Conservation (phyloP, 2,113 vertebrate genomes). For the Macaca nemestrina region DNA sequence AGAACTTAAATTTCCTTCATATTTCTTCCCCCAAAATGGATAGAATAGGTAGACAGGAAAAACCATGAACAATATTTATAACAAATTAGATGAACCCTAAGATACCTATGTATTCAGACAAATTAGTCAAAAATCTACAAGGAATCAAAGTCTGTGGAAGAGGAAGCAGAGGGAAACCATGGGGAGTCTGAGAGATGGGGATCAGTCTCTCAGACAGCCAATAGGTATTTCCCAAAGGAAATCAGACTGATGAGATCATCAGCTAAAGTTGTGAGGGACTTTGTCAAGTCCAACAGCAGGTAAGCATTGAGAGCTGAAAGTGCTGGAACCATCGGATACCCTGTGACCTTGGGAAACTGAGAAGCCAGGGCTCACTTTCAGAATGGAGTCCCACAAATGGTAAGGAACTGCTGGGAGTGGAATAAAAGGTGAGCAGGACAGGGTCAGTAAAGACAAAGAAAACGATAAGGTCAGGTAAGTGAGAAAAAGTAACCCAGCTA, state of each 20-base stretch:
- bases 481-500: not conserved
- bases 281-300: not conserved
- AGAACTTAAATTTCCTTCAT: not conserved
- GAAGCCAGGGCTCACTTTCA: not conserved
- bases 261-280: not conserved
- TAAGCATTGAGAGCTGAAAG: not conserved
- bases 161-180: not conserved
- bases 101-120: not conserved
- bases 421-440: not conserved
- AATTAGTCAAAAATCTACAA: not conserved
- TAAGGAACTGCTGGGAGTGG: not conserved
- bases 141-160: not conserved
- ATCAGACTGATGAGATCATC: not conserved
- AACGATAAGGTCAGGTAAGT: not conserved
- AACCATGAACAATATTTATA: not conserved
- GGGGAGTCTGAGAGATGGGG: not conserved
- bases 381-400: not conserved
- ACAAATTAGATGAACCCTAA: not conserved
- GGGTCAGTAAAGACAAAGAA: not conserved
- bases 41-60: not conserved
- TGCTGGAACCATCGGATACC: not conserved
- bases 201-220: not conserved
- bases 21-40: not conserved
- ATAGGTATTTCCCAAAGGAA: not conserved
- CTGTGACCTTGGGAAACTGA: not conserved